Evolutionary conservation across 2,888 invertebrate genomes (phyloP).

Genomic region (Cryptops parisi): DNA sequence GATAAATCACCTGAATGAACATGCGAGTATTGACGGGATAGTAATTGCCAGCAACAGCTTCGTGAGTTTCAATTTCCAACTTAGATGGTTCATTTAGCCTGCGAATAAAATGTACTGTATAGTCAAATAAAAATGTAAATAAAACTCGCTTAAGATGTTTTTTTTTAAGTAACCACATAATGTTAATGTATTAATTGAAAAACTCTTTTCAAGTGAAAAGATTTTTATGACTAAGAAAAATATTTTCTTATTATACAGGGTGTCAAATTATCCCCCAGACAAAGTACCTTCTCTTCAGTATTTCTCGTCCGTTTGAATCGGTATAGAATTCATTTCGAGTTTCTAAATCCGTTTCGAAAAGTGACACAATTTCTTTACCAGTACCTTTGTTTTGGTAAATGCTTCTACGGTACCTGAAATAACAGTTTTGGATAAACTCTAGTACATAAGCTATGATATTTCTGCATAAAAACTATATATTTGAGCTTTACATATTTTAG

Average conservation of each 20-base stretch:
- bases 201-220: conserved; percentile 34
- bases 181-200: conserved; percentile 56
- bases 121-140: background rate
- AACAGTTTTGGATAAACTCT: background rate
- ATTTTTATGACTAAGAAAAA: background rate
- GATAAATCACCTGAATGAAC: conserved; percentile 38
- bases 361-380: background rate
- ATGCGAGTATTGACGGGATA: conserved; percentile 82
- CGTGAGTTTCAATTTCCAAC: conserved; percentile 37
- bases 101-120: too few relatives aligned
- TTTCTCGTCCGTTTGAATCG: conserved; percentile 84
- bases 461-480: background rate
- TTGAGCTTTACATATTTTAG: background rate
- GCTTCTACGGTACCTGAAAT: too few relatives aligned
- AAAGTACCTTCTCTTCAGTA: conserved; percentile 46
- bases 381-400: too few relatives aligned
- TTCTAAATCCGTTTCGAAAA: conserved; percentile 38
- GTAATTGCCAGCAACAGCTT: conserved; percentile 73
- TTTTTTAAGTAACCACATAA: conserved; percentile 16
- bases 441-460: background rate
- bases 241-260: too few relatives aligned
- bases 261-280: too few relatives aligned
- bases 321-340: conserved; percentile 63
- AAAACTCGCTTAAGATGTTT: background rate
- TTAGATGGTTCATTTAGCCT: background rate